Base-by-base conservation (phyloP, 1,140 invertebrate genomes). In the Bradynema listronoti region DNA sequence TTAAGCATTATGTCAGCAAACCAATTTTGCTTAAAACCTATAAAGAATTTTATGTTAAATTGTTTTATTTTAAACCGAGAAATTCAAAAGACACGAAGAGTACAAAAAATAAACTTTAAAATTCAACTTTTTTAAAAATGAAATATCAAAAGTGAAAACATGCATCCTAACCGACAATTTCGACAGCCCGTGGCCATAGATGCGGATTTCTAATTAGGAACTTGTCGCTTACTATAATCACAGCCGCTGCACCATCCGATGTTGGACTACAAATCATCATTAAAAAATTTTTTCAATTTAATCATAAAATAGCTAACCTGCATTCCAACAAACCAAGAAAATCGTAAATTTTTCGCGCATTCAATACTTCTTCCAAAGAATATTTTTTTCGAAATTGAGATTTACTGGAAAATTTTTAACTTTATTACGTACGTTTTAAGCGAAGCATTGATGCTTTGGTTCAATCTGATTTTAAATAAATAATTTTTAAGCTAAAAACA, bases 321-420 rank as follows among this genome's bases (percentile, higher is more conserved):
- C 92, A 96, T 74, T 94, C 90, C n/a, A 96, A 80, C 78, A 94
- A 92, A 4, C 92, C 97, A 7, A 97, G 80, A 0, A 90, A 89
- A 11, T 87, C 89, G 78, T 86, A 89, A 34, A 97, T 84, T 72
- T 83, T 83, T 3, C 88, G 87, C 0, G 91, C 90, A 16, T 86
- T 85, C 77, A 87, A 81, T 53, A 96, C 89, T 79, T 96, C 85
- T 56, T 96, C 87, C 41, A 96, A 79, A 7, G 85, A 85, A 76
- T 94, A 94, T 71, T 89, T 87, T 56, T 88, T 85, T 78, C 86
- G 86, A 73, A 92, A 92, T 78, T 97, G 93, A 0, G 93, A 91
- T 72, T 90, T 85, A 27, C 86, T 87, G 71, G 27, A 68, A n/a
- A n/a, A n/a, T n/a, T n/a, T n/a, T n/a, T n/a, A n/a, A n/a, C n/a